phyloP scores from a whole-genome alignment of 2,888 invertebrate genomes.

The Hemistola chrysoprasaria region DNA sequence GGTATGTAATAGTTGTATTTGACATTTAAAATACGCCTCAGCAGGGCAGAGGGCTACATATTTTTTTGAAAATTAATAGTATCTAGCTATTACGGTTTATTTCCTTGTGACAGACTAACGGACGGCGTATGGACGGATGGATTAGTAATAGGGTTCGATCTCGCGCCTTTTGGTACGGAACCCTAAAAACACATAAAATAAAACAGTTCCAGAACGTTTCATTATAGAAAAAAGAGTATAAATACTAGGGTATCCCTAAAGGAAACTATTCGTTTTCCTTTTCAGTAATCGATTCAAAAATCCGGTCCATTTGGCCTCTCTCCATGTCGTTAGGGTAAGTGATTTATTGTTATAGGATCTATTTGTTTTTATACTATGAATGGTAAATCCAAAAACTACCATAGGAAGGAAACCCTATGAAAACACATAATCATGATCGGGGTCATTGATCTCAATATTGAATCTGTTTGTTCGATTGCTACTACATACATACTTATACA shows the following conservation, averaged over 20 bases:
- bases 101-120: no score
- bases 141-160: no score
- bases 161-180: no score
- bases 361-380: slow-evolving; percentile 37
- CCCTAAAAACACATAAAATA: no score
- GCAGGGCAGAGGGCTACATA: no score
- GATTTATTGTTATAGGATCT: slow-evolving; percentile 42
- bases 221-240: slow-evolving; percentile 6
- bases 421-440: slow-evolving; percentile 14
- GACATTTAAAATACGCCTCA: no score
- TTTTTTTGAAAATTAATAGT: no score
- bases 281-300: slow-evolving; percentile 38
- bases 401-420: slow-evolving; percentile 15
- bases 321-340: slow-evolving; percentile 40
- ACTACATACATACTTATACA: no score
- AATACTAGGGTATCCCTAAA: slow-evolving; percentile 27
- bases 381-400: slow-evolving; percentile 29
- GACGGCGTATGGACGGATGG: no score
- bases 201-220: no score
- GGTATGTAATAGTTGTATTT: no score
- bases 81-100: no score
- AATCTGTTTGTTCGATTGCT: slow-evolving; percentile 4
- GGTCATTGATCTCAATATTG: slow-evolving; percentile 1
- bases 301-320: slow-evolving; percentile 36
- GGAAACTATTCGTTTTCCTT: slow-evolving; percentile 31